These are phyloP conservation scores for Pantelozetes paolii DNA, from an alignment of 2,888 invertebrate genomes.

Conservation along the genomic window DNA sequence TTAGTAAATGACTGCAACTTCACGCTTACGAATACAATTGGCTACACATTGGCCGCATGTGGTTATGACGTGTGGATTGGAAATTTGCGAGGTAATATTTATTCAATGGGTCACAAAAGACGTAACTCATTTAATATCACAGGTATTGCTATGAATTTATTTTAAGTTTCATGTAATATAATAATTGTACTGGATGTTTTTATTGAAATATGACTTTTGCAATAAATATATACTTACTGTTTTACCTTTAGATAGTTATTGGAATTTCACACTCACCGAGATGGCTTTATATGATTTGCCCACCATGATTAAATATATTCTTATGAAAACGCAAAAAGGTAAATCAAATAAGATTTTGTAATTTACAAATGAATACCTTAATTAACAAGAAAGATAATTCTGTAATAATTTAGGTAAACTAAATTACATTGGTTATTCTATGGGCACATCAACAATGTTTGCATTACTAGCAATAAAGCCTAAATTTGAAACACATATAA, in stretches of 20 bases:
- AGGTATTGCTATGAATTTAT: no score
- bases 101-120: not conserved
- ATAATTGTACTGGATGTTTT: no score
- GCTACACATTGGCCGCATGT: not conserved
- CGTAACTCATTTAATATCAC: no score
- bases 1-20: constrained; percentile 21
- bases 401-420: not conserved
- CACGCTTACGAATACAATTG: not conserved
- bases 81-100: not conserved
- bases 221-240: no score
- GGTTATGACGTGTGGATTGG: not conserved
- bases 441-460: constrained; percentile 33
- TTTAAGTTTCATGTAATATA: no score
- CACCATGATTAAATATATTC: not conserved
- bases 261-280: not conserved
- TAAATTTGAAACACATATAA: not conserved
- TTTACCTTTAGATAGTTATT: no score
- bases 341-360: no score
- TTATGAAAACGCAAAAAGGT: no score
- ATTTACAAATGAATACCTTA: no score
- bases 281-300: not conserved
- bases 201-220: no score
- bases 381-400: no score
- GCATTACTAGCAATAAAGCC: constrained; percentile 34
- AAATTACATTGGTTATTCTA: constrained; percentile 24